Conservation (phyloP, 1,140 invertebrate species). For the Campodea augens region DNA sequence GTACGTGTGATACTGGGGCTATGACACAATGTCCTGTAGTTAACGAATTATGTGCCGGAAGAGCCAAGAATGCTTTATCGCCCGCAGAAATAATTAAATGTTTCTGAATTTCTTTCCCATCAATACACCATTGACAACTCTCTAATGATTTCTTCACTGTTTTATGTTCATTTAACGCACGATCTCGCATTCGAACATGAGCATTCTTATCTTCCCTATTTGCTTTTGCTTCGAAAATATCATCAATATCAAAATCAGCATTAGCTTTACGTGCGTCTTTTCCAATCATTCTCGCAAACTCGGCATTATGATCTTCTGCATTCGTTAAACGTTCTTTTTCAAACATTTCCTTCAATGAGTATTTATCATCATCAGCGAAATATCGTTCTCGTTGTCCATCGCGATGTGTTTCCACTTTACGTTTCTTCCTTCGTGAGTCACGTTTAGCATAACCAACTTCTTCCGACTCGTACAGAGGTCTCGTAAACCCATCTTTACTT, state of each 20-base stretch:
- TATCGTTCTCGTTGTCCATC: constrained; percentile 54
- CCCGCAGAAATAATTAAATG: neutral
- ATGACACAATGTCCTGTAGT: constrained; percentile 76
- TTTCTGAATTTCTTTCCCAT: neutral
- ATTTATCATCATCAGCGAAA: constrained; percentile 79
- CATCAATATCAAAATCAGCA: neutral
- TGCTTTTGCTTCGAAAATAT: neutral
- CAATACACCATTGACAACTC: neutral
- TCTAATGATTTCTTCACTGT: neutral
- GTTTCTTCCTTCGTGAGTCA: constrained; percentile 29
- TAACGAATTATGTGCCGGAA: constrained; percentile 59
- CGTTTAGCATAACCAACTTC: no score
- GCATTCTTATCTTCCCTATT: neutral
- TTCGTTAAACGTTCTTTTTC: constrained; percentile 69
- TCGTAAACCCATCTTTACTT: no score
- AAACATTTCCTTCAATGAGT: constrained; percentile 73
- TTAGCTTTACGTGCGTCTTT: constrained; percentile 26
- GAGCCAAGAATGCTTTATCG: constrained; percentile 38
- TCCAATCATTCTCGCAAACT: constrained; percentile 54
- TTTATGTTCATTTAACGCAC: neutral
- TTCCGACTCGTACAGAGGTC: no score
- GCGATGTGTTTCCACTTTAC: constrained; percentile 47
- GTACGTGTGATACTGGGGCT: constrained; percentile 57
- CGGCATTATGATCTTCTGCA: constrained; percentile 56
- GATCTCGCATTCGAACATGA: neutral